Evolutionary conservation across 2,113 vertebrate species (phyloP).

Genomic region (Grantiella picta): DNA sequence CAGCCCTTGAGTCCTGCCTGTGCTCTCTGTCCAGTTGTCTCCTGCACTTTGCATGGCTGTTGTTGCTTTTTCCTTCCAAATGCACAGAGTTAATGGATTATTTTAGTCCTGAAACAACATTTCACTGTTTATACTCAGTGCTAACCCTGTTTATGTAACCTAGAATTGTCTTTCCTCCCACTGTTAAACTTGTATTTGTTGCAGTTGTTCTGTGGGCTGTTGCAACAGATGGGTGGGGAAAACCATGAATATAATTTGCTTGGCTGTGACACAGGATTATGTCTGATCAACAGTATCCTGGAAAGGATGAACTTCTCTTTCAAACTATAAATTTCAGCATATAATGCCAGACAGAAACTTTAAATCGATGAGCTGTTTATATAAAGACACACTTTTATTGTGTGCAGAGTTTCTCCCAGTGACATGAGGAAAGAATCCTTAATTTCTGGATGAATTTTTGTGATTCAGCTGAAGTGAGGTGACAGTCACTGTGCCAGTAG

Average conservation of each 20-base stretch:
- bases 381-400: not conserved
- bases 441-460: not conserved
- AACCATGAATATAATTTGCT: not conserved
- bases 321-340: not conserved
- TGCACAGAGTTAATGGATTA: not conserved
- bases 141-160: not conserved
- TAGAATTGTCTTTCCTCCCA: not conserved
- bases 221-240: not conserved
- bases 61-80: not conserved
- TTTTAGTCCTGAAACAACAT: not conserved
- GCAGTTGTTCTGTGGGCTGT: not conserved
- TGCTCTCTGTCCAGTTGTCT: not conserved
- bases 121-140: not conserved
- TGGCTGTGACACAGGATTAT: not conserved
- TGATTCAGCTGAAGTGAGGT: not conserved
- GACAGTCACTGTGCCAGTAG: not conserved
- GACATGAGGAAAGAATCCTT: not conserved
- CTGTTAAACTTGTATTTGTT: not conserved
- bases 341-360: not conserved
- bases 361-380: not conserved
- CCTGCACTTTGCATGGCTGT: not conserved
- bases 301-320: not conserved
- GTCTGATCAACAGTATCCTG: not conserved
- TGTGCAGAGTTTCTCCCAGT: not conserved
- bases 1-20: not conserved